A percentile compares a stretch with the other conserved stretches of the same genome.
phyloP scores from a whole-genome alignment of 2,797 vertebrate species.

The Muscicapa striata region DNA sequence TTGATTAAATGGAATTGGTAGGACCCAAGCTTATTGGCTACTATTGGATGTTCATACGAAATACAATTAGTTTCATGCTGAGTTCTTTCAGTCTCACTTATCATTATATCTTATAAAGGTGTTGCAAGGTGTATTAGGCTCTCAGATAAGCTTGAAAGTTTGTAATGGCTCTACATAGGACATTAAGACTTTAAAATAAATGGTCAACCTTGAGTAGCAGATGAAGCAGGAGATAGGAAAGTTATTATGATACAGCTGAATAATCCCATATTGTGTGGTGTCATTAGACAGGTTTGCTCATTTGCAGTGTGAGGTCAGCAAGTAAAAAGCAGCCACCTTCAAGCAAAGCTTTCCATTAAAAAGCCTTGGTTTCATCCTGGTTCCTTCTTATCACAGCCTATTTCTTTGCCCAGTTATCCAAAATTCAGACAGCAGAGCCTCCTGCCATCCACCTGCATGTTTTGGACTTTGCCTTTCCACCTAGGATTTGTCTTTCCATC shows the following conservation, averaged over 20 bases:
- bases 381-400: neutral
- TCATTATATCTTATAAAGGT: neutral
- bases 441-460: neutral
- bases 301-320: neutral
- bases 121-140: slow-evolving; percentile 21
- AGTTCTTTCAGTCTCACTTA: neutral
- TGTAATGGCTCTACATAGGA: neutral
- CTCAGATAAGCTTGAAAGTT: slow-evolving; percentile 27
- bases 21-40: neutral
- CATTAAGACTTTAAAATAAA: slow-evolving; percentile 29
- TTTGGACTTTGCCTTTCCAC: neutral
- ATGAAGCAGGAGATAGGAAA: slow-evolving; percentile 34
- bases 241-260: neutral
- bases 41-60: neutral
- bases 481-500: neutral
- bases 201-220: slow-evolving; percentile 46
- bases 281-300: slow-evolving; percentile 13
- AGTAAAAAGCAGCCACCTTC: slow-evolving; percentile 18
- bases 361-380: neutral
- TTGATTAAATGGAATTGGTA: neutral
- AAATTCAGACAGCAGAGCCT: accelerated
- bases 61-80: neutral
- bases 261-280: neutral
- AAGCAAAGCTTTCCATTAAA: neutral
- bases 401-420: neutral